A percentile compares a stretch with the other conserved stretches of the same genome.
Conservation (phyloP, 2,113 vertebrate species). For the Odocoileus hemionus region DNA sequence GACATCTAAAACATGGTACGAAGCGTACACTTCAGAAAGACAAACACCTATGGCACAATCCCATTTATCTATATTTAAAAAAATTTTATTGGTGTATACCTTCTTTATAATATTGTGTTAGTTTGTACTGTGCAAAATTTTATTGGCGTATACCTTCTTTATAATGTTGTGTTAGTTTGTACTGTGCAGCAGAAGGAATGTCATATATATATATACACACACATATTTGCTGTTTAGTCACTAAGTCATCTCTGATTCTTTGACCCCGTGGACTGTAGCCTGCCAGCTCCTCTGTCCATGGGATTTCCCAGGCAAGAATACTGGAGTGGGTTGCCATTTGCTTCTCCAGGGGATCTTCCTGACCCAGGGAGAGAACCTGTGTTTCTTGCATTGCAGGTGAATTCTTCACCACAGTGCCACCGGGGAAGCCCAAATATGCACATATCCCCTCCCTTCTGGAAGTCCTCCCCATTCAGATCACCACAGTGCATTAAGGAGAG, state of each 20-base stretch:
- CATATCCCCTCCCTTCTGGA: neutral
- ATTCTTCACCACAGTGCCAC: neutral
- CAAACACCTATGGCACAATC: neutral
- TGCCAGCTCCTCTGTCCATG: neutral
- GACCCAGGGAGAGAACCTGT: neutral
- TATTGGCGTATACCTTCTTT: neutral
- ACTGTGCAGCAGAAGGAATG: neutral
- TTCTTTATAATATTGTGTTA: neutral
- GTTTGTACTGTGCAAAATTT: neutral
- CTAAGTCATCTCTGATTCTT: neutral
- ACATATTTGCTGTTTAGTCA: neutral
- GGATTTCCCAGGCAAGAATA: neutral
- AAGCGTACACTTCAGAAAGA: neutral
- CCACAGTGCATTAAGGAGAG: neutral
- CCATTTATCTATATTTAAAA: neutral
- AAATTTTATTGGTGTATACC: fast-evolving
- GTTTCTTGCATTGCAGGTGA: neutral
- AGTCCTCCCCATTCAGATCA: neutral
- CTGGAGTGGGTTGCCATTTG: neutral
- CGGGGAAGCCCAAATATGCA: neutral
- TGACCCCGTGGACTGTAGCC: neutral
- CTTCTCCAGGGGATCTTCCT: neutral
- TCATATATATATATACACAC: neutral
- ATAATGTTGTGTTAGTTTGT: neutral
- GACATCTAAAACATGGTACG: neutral